Conservation (phyloP, 2,797 vertebrate genomes). For the Bradypodion ventrale region DNA sequence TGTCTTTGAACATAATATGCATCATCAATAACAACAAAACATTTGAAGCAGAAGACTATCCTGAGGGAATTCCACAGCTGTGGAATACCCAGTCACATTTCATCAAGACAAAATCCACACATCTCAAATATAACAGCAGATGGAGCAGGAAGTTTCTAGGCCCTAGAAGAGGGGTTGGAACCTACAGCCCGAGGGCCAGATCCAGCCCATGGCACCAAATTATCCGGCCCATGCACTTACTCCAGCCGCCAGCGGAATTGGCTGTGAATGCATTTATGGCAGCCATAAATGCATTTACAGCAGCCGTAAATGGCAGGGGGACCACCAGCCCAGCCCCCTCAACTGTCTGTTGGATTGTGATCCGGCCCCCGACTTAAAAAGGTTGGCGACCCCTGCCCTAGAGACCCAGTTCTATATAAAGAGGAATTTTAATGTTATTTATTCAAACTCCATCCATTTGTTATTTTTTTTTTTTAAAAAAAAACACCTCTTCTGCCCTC, state of each 20-base stretch:
- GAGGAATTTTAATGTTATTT: slow-evolving; percentile 20
- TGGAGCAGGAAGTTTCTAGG: slow-evolving; percentile 6
- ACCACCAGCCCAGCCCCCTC: no score
- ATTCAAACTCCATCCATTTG: slow-evolving; percentile 10
- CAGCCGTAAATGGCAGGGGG: no score
- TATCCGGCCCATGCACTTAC: no score
- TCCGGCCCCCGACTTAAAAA: no score
- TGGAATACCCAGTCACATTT: slow-evolving; percentile 3
- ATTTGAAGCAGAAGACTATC: slow-evolving; percentile 46
- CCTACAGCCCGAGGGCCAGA: no score
- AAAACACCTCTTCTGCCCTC: slow-evolving; percentile 2
- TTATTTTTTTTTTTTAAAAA: not conserved
- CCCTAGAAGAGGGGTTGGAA: no score
- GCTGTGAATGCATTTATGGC: no score
- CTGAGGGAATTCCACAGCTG: slow-evolving; percentile 23
- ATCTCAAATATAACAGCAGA: slow-evolving; percentile 31
- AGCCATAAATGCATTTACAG: no score
- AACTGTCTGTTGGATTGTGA: no score
- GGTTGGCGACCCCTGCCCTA: no score
- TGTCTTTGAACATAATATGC: not conserved
- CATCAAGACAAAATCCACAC: slow-evolving; percentile 37
- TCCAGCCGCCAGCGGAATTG: no score
- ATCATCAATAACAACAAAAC: slow-evolving; percentile 16
- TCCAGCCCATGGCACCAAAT: no score
- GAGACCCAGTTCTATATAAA: slow-evolving; percentile 18